Evolutionary conservation across 1,140 invertebrate genomes (phyloP).

Genomic region (Drosophila ercepeae): DNA sequence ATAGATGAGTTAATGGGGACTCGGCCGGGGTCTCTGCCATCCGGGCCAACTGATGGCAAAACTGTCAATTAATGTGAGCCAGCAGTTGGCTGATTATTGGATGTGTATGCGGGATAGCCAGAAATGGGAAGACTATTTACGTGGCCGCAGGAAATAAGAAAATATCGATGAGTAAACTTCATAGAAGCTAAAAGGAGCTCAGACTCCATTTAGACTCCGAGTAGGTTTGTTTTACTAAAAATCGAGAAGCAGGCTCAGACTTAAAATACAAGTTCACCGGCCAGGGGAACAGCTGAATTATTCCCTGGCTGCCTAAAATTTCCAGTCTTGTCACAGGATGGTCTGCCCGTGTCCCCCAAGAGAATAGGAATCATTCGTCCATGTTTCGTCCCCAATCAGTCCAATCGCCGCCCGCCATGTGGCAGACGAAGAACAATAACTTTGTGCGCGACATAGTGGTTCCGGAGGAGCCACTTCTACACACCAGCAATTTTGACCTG

Average conservation of each 20-base stretch:
- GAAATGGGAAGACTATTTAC: background rate
- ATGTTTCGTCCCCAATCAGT: background rate
- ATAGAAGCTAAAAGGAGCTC: background rate
- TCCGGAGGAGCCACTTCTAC: background rate
- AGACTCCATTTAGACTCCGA: too few relatives aligned
- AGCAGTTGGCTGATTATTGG: slow-evolving; percentile 39
- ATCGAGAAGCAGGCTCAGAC: background rate
- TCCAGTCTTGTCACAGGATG: background rate
- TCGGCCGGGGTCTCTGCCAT: slow-evolving; percentile 17
- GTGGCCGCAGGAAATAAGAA: slow-evolving; percentile 2
- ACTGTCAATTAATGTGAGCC: slow-evolving; percentile 57
- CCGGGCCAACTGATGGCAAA: slow-evolving; percentile 34
- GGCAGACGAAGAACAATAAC: background rate
- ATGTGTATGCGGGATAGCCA: background rate
- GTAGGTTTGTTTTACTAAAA: background rate
- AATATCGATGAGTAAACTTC: slow-evolving; percentile 15
- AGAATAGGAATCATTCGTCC: background rate
- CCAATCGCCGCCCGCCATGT: background rate
- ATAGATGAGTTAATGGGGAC: slow-evolving; percentile 60
- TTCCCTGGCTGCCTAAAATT: background rate
- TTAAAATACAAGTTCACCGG: background rate
- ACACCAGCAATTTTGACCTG: background rate
- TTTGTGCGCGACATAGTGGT: background rate
- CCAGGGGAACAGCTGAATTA: background rate
- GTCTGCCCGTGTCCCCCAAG: background rate